Conservation (phyloP, 2,113 vertebrate species). For the Candoia aspera region DNA sequence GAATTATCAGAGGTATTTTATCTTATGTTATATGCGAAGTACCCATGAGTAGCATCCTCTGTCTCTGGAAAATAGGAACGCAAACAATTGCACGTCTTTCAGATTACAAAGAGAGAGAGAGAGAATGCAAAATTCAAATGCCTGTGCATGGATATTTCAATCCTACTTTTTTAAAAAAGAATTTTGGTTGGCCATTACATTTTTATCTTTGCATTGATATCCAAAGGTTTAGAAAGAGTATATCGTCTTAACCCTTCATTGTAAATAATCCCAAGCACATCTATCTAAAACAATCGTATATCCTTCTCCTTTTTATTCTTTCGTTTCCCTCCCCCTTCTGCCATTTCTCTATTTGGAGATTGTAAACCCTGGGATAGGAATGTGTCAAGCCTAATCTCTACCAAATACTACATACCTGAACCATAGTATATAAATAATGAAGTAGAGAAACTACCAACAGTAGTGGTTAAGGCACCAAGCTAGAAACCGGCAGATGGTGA, state of each 20-base stretch:
- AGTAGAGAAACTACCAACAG: neutral
- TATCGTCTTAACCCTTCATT: too few species aligned
- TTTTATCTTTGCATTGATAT: neutral
- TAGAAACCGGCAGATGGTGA: too few species aligned
- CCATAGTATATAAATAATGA: neutral
- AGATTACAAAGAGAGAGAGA: neutral
- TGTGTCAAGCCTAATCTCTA: neutral
- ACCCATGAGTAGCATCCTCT: neutral
- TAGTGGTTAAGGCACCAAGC: neutral
- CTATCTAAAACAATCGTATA: neutral
- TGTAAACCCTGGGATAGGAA: neutral
- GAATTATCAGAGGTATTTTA: neutral
- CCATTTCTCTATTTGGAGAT: neutral
- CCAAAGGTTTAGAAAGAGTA: neutral
- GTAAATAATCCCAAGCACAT: neutral
- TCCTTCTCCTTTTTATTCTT: neutral
- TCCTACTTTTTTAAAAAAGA: neutral
- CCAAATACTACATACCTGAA: neutral
- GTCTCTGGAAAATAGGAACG: neutral
- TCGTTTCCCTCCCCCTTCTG: neutral
- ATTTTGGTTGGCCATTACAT: neutral
- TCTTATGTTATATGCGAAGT: neutral
- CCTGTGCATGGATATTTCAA: neutral
- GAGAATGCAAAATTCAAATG: neutral
- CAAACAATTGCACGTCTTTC: neutral